Percentiles rank a stretch among this genome's conserved stretches.
These are phyloP conservation scores for Lycocerus yunnanus DNA, from an alignment of 2,888 invertebrate genomes.

Conservation along the genomic window DNA sequence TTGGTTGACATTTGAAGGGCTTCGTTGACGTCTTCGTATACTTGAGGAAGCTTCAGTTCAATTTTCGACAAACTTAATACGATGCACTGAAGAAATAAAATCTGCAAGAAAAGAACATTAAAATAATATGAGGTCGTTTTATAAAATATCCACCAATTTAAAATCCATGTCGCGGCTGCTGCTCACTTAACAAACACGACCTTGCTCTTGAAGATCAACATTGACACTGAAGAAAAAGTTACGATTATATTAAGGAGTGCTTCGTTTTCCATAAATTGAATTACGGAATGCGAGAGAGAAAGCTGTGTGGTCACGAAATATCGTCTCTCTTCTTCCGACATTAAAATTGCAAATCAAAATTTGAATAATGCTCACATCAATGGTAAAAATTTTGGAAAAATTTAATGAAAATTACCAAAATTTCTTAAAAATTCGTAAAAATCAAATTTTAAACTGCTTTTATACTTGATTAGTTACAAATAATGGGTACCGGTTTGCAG, in stretches of 20 bases:
- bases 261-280: neutral
- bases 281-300: conserved; percentile 16
- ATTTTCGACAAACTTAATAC: neutral
- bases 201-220: conserved; percentile 46
- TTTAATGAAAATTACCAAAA: neutral
- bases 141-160: conserved; percentile 20
- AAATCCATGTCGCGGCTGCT: conserved; percentile 8
- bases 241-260: conserved; percentile 25
- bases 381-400: neutral
- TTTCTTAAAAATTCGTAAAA: neutral
- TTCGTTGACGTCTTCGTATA: conserved; percentile 39
- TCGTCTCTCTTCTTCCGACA: conserved; percentile 2
- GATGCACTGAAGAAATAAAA: neutral
- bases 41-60: conserved; percentile 34
- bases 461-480: neutral
- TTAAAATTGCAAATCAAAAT: neutral
- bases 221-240: conserved; percentile 50
- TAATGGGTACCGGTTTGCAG: conserved; percentile 19
- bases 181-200: conserved; percentile 32
- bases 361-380: fast-evolving
- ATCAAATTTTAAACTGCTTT: neutral
- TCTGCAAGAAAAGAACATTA: neutral
- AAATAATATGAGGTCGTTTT: neutral
- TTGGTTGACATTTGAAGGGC: neutral
- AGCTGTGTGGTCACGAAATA: conserved; percentile 2